phyloP scores from a whole-genome alignment of 2,797 vertebrate species.

The Lacerta agilis region DNA sequence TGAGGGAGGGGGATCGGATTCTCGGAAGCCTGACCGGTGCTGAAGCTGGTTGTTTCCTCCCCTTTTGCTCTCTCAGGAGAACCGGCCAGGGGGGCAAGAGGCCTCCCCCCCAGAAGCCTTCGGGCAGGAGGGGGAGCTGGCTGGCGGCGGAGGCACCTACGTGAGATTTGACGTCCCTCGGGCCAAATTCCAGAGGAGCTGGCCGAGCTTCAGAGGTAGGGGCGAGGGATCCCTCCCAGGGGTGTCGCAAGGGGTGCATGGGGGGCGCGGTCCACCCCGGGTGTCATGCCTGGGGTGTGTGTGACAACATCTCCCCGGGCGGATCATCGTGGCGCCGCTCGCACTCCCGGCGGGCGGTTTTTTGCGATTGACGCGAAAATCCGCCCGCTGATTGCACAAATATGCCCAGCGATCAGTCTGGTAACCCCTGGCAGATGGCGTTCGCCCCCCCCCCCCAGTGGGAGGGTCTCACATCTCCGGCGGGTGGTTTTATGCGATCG shows the following conservation, averaged over 20 bases:
- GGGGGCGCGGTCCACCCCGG: too few relatives aligned
- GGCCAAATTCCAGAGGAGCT: constrained; percentile 85
- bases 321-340: accelerated
- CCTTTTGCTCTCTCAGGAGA: constrained; percentile 80
- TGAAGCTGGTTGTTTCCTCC: neutral
- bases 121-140: constrained; percentile 76
- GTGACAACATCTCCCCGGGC: too few relatives aligned
- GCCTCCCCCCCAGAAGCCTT: constrained; percentile 79
- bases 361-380: too few relatives aligned
- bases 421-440: too few relatives aligned
- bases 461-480: accelerated
- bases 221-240: accelerated
- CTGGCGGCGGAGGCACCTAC: constrained; percentile 81
- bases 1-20: too few relatives aligned
- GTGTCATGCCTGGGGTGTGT: too few relatives aligned
- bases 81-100: constrained; percentile 69
- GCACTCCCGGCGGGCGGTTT: too few relatives aligned
- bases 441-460: accelerated
- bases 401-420: too few relatives aligned
- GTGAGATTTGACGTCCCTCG: constrained; percentile 90
- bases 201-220: constrained; percentile 91
- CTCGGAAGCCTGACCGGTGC: accelerated
- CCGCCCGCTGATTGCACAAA: accelerated
- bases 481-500: accelerated
- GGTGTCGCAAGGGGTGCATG: too few relatives aligned